phyloP scores from a whole-genome alignment of 2,113 vertebrate genomes.

The Cephalopholis sonnerati region DNA sequence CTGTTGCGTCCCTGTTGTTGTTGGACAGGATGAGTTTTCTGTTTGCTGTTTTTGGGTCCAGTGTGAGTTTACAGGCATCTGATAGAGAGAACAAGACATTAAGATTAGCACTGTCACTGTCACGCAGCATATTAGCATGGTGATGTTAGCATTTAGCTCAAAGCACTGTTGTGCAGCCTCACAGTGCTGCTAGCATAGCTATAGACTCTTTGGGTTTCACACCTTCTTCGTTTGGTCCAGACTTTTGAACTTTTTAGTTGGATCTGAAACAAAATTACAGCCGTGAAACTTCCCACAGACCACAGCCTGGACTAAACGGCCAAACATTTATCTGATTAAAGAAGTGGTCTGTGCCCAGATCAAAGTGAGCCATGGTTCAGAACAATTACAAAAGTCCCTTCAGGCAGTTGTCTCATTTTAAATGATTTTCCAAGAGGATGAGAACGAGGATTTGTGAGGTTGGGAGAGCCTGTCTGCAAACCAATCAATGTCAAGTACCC shows the following conservation, averaged over 20 bases:
- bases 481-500: no score
- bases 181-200: background rate
- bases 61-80: constrained; percentile 20
- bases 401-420: no score
- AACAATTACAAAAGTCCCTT: no score
- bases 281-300: background rate
- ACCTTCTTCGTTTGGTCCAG: background rate
- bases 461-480: no score
- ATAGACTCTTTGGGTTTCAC: background rate
- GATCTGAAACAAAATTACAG: background rate
- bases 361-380: no score
- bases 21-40: background rate
- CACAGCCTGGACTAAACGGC: no score
- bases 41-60: constrained; percentile 54
- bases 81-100: background rate
- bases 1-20: constrained; percentile 27
- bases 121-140: background rate
- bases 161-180: no score
- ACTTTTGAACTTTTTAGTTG: background rate
- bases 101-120: background rate
- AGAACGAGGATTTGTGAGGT: no score
- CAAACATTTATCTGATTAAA: background rate
- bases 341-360: background rate
- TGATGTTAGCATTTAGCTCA: background rate
- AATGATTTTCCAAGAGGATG: no score